Conservation (phyloP, 2,888 invertebrate genomes). For the Pseudococcus viburni region DNA sequence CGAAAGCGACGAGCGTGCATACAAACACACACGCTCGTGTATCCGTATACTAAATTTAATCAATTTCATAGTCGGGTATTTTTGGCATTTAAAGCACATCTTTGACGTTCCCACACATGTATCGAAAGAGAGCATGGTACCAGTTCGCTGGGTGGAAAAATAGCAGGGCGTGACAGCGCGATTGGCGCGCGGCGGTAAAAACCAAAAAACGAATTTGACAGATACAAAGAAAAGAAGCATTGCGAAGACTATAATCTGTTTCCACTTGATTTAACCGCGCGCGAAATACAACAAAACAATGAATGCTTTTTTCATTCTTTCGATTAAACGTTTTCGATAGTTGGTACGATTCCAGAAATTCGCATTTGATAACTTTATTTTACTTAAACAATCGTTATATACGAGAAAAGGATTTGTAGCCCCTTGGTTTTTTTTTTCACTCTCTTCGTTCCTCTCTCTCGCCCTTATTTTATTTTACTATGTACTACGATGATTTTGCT, state of each 20-base stretch:
- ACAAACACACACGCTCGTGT: not conserved
- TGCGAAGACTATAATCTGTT: conserved; percentile 53
- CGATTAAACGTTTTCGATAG: conserved; percentile 54
- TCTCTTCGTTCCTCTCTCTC: not conserved
- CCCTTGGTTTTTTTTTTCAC: not conserved
- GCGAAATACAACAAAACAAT: conserved; percentile 49
- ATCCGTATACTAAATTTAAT: conserved; percentile 7
- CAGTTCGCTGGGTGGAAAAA: not conserved
- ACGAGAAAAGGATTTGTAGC: conserved; percentile 10
- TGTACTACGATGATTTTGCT: conserved; percentile 1
- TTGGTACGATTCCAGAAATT: conserved; percentile 56
- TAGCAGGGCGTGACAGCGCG: conserved; percentile 34
- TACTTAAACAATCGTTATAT: conserved; percentile 46
- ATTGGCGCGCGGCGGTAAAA: conserved; percentile 38
- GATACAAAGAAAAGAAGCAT: conserved; percentile 51
- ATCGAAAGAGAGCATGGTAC: not conserved
- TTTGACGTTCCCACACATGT: conserved; percentile 38
- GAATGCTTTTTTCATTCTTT: conserved; percentile 56
- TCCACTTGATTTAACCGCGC: conserved; percentile 52
- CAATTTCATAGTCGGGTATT: conserved; percentile 49
- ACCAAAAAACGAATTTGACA: conserved; percentile 48
- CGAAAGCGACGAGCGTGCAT: not conserved
- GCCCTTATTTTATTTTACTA: conserved; percentile 1
- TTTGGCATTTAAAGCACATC: conserved; percentile 53
- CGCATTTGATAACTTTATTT: conserved; percentile 55